A percentile compares a stretch with the other conserved stretches of the same genome.
These are phyloP conservation scores for Agrilus cyanescens DNA, from an alignment of 2,888 invertebrate genomes.

Conservation along the genomic window DNA sequence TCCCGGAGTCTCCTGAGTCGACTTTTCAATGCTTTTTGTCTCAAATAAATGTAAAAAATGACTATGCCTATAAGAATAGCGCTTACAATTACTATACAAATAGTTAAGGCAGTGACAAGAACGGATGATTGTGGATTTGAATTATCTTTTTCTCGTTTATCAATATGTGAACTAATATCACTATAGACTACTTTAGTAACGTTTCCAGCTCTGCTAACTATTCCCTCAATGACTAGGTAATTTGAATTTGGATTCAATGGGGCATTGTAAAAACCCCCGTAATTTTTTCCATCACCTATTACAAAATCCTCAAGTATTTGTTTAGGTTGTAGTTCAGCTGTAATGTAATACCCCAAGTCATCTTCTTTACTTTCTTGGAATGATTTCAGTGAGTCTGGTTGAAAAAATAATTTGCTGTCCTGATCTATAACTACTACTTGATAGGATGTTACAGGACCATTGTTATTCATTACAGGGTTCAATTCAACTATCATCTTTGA, in stretches of 20 bases:
- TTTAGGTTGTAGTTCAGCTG: conserved; percentile 64
- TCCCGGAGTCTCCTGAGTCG: conserved; percentile 41
- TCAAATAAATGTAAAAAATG: conserved; percentile 49
- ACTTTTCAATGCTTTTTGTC: conserved; percentile 36
- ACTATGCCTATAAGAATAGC: conserved; percentile 51
- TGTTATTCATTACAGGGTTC: conserved; percentile 55
- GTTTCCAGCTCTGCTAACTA: conserved; percentile 56
- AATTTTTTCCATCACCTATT: conserved; percentile 63
- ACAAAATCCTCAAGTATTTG: conserved; percentile 54
- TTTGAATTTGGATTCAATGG: conserved; percentile 51
- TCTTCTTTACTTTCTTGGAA: conserved; percentile 54
- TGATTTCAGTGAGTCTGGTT: conserved; percentile 47
- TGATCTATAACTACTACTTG: conserved; percentile 62
- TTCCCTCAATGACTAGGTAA: conserved; percentile 57
- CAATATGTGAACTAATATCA: conserved; percentile 29
- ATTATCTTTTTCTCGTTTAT: conserved; percentile 16
- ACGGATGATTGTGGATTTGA: conserved; percentile 34
- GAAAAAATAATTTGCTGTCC: conserved; percentile 50
- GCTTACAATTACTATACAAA: conserved; percentile 61
- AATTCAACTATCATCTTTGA: conserved; percentile 55
- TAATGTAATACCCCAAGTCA: conserved; percentile 67
- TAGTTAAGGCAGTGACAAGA: conserved; percentile 34
- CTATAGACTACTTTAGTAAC: conserved; percentile 55
- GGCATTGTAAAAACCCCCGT: conserved; percentile 67
- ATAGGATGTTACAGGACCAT: conserved; percentile 68